Conservation (phyloP, 2,888 invertebrate species). For the Chymomyza fuscimana region DNA sequence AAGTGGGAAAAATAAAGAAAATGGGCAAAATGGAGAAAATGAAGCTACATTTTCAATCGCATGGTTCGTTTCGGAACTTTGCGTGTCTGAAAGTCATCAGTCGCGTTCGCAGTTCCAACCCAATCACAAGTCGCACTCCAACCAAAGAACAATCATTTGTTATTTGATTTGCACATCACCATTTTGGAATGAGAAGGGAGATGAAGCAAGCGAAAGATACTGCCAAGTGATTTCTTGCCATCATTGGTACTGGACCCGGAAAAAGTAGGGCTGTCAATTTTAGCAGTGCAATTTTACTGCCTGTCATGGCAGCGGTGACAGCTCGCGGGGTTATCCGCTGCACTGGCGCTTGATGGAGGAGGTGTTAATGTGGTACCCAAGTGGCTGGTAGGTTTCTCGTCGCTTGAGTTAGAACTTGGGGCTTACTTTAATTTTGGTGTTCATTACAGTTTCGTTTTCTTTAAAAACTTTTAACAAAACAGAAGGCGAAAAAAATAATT, state of each 20-base stretch:
- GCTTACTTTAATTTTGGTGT: slow-evolving; percentile 15
- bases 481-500: background rate
- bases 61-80: slow-evolving; percentile 39
- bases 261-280: slow-evolving; percentile 43
- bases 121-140: slow-evolving; percentile 19
- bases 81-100: slow-evolving; percentile 54
- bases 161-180: slow-evolving; percentile 61
- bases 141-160: slow-evolving; percentile 58
- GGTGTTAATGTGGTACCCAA: background rate
- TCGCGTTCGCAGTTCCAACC: slow-evolving; percentile 11
- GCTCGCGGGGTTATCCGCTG: background rate
- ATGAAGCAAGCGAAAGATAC: background rate
- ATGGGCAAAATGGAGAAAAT: slow-evolving; percentile 8
- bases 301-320: slow-evolving; percentile 29
- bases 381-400: background rate
- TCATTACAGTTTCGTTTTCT: slow-evolving; percentile 13
- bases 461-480: background rate
- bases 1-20: slow-evolving; percentile 15
- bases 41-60: slow-evolving; percentile 37
- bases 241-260: background rate
- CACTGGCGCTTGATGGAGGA: background rate
- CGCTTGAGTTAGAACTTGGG: too few relatives aligned
- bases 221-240: background rate
- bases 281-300: slow-evolving; percentile 43
- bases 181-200: background rate